Evolutionary conservation across 2,888 invertebrate genomes (phyloP).

Genomic region (Dicycla oo): DNA sequence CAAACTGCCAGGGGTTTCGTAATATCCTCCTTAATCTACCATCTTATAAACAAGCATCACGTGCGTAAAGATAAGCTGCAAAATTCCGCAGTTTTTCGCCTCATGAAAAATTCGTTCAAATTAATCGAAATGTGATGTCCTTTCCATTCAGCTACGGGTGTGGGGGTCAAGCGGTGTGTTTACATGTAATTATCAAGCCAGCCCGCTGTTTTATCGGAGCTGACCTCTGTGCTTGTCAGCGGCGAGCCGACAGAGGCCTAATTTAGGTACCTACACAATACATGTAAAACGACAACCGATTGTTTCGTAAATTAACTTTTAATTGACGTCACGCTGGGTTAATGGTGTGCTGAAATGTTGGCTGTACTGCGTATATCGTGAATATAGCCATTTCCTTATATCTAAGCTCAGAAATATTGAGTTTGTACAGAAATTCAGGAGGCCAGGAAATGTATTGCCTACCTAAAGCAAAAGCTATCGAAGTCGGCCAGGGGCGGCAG

Average conservation of each 20-base stretch:
- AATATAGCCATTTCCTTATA: no score
- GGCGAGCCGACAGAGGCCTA: constrained; percentile 72
- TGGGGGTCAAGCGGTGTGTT: constrained; percentile 69
- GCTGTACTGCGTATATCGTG: background rate
- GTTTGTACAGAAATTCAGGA: no score
- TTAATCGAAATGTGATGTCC: constrained; percentile 33
- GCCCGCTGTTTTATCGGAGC: constrained; percentile 75
- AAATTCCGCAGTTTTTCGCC: background rate
- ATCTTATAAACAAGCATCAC: background rate
- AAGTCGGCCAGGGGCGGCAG: background rate
- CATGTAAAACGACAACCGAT: constrained; percentile 71
- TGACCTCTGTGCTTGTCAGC: constrained; percentile 70
- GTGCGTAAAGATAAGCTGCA: constrained; percentile 13
- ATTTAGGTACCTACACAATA: constrained; percentile 74
- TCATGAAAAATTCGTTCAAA: background rate
- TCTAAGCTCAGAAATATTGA: no score
- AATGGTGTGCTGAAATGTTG: constrained; percentile 24
- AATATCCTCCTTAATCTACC: background rate
- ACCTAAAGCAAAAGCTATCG: no score
- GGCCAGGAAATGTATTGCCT: no score
- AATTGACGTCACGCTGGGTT: constrained; percentile 52
- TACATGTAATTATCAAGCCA: constrained; percentile 82
- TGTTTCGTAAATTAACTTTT: constrained; percentile 68
- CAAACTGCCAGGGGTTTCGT: background rate
- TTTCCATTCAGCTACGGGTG: constrained; percentile 61